Conservation (phyloP, 1,140 invertebrate species). For the Lepidurus apus region DNA sequence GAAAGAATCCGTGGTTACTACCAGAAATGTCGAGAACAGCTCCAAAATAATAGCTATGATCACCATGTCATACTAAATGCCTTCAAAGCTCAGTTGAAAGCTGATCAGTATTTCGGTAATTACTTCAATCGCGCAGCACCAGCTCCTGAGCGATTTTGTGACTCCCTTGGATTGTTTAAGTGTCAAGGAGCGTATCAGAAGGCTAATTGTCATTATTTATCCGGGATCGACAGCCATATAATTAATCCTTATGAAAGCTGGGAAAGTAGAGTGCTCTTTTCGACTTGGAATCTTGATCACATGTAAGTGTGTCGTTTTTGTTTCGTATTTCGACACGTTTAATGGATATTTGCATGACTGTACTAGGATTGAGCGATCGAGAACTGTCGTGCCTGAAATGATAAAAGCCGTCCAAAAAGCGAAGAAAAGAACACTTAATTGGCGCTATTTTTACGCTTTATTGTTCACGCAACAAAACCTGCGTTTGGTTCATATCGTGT, state of each 20-base stretch:
- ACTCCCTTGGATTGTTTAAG: neutral
- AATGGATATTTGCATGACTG: neutral
- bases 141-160: neutral
- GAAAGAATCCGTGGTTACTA: neutral
- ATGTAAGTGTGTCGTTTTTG: neutral
- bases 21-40: conserved; percentile 4
- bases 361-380: conserved; percentile 1
- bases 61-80: neutral
- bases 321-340: neutral
- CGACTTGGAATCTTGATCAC: neutral
- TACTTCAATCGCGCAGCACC: neutral
- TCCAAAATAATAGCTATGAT: neutral
- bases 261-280: neutral
- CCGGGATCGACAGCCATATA: neutral
- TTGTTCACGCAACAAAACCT: neutral
- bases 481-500: neutral
- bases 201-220: neutral
- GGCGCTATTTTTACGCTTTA: neutral
- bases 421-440: neutral
- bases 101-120: neutral
- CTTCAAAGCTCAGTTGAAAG: neutral
- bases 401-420: neutral
- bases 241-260: neutral
- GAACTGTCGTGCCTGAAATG: neutral
- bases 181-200: conserved; percentile 3